Evolutionary conservation across 2,797 vertebrate genomes (phyloP), one percentile per base, ranked within the genome.

Genomic region (Danionella dracula): DNA sequence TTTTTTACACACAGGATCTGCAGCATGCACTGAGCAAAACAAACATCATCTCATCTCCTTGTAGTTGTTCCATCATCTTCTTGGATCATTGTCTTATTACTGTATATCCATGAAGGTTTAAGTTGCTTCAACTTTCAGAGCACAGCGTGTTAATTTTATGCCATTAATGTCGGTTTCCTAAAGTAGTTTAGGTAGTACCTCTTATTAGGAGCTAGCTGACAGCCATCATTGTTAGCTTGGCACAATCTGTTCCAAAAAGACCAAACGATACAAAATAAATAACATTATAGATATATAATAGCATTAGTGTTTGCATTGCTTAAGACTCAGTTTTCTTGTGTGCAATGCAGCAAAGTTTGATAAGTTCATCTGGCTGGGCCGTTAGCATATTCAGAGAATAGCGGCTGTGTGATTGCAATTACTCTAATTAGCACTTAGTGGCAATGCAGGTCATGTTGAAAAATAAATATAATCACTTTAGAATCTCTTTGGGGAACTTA

Each of bases 1-100:
- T 34, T 29, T 53, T 53, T 35, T 42, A 40, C 66, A 76, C 66
- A 77, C 34, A 58, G 67, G 66, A 76, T 66, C 57, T 65, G 71
- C 63, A 49, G 63, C 53, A 59, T 67, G 59, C 67, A 49, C 71
- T 77, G 76, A 73, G 44, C 2, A 34, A 10, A 49, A 34, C 65
- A 72, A 70, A 73, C 74, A 56, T 68, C 16, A 1, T 65, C 49
- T 53, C 49, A 17, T 68, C 53, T 77, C 42, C 53, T n/a, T n/a
- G n/a, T n/a, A n/a, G n/a, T n/a, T n/a, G n/a, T n/a, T n/a, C n/a
- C n/a, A n/a, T n/a, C n/a, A 20, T 67, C 68, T 67, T 40, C 57
- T 70, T 70, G 59, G 54, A 56, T 66, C 72, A 70, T 70, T 71
- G 32, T 17, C 54, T 41, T 29, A 46, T 48, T 48, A 19, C 13